Evolutionary conservation across 2,888 invertebrate genomes (phyloP).

Genomic region (Aporophyla lueneburgensis): DNA sequence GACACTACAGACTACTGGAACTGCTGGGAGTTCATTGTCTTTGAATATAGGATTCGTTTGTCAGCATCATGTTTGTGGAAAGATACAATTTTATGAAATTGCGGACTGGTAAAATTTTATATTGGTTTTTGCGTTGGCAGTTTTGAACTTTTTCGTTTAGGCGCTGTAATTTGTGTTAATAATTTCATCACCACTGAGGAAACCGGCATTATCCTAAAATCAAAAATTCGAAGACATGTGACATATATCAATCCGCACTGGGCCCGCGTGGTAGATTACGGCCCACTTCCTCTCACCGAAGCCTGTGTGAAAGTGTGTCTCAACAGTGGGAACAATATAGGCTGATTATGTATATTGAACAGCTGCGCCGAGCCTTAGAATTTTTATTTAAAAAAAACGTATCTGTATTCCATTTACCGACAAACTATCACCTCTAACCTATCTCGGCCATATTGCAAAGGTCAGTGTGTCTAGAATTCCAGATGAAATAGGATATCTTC

Average conservation of each 20-base stretch:
- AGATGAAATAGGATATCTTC: conserved; percentile 50
- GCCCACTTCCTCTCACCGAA: too few relatives aligned
- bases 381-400: too few relatives aligned
- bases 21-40: conserved; percentile 12
- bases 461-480: conserved; percentile 36
- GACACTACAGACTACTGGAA: neutral
- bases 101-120: conserved; percentile 26
- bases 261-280: too few relatives aligned
- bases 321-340: too few relatives aligned
- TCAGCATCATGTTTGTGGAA: conserved; percentile 34
- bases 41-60: conserved; percentile 39
- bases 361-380: too few relatives aligned
- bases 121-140: conserved; percentile 8
- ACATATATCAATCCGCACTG: too few relatives aligned
- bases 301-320: too few relatives aligned
- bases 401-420: neutral
- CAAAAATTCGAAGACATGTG: too few relatives aligned
- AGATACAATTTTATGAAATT: conserved; percentile 37
- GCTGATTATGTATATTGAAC: too few relatives aligned
- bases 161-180: too few relatives aligned
- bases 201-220: too few relatives aligned
- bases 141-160: conserved; percentile 1
- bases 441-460: conserved; percentile 2
- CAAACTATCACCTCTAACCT: neutral
- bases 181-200: too few relatives aligned